Conservation (phyloP, 2,888 invertebrate species). For the Parnassius smintheus region DNA sequence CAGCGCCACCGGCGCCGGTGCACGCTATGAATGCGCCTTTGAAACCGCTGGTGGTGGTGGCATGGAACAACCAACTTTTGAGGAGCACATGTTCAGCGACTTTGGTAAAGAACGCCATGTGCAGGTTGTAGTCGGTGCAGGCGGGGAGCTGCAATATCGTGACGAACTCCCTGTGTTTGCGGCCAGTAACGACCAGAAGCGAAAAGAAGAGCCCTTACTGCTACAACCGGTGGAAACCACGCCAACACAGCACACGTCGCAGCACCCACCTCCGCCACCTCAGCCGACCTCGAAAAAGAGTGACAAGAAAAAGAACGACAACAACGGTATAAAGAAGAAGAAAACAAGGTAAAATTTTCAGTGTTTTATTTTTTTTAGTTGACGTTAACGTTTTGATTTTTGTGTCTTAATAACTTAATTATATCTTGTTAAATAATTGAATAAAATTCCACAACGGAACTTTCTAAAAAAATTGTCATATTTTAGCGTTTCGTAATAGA, state of each 20-base stretch:
- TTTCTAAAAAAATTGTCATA: too few relatives aligned
- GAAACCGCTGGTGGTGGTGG: constrained; percentile 50
- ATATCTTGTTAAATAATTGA: too few relatives aligned
- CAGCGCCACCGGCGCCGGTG: constrained; percentile 47
- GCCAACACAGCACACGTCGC: constrained; percentile 48
- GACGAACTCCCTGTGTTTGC: constrained; percentile 68
- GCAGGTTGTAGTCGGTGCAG: constrained; percentile 73
- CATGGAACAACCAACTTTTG: constrained; percentile 87
- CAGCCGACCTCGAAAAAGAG: constrained; percentile 80
- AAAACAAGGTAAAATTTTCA: constrained; percentile 87
- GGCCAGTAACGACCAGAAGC: constrained; percentile 50
- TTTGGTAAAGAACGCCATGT: constrained; percentile 82
- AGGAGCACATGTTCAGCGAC: constrained; percentile 90
- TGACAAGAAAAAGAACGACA: constrained; percentile 90
- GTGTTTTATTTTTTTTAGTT: not conserved
- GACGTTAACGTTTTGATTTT: too few relatives aligned
- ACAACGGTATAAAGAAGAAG: constrained; percentile 93
- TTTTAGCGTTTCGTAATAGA: too few relatives aligned
- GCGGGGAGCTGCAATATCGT: constrained; percentile 76
- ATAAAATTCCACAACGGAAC: too few relatives aligned
- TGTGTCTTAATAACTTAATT: too few relatives aligned
- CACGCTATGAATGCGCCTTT: constrained; percentile 72
- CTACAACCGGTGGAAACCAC: constrained; percentile 64
- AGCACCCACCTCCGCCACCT: constrained; percentile 62
- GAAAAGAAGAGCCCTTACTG: constrained; percentile 69